Base-by-base conservation (phyloP, 1,140 invertebrate genomes). In the Lordiphosa clarofinis region DNA sequence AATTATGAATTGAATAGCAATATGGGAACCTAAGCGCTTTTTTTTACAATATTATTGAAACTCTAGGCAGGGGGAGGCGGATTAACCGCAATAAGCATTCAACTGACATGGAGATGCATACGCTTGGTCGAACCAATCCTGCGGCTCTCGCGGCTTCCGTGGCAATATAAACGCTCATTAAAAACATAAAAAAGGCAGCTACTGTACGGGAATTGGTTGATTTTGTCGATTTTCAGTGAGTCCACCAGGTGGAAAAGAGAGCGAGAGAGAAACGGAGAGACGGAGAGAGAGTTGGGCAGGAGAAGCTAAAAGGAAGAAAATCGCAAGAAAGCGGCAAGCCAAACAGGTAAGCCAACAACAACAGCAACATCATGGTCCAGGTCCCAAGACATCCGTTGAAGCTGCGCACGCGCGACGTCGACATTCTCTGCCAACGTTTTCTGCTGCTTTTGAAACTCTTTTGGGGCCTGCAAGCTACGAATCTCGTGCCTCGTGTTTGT, bases 121-220 rank as follows among this genome's bases (percentile, higher is more conserved):
- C 35, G 62, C 42, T 59, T 39, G 47, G 36, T 28, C 24, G 28
- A 10, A 31, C 44, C 63, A 54, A 44, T 50, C 28, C 39, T 33
- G 46, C 35, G 57, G 56, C 47, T 47, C n/a, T 37, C 39, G 49
- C 46, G 11, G 36, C 33, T 38, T 31, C 35, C 35, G 13, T 21
- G 69, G 66, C 69, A 64, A 78, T 84, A 84, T 78, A 84, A 84
- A 84, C 81, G 78, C 69, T 78, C 78, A 84, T 84, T 82, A 86
- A 84, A 84, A 84, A 65, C 73, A 73, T 70, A 66, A 84, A 76
- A 81, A 56, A 56, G 54, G 68, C 78, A 61, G 78, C 78, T 84
- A 86, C 78, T 84, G 78, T 84, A 73, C 65, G 70, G 79, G 40
- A 72, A 82, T 84, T 84, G 78, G 78, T 78, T 84, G 70, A 73